Evolutionary conservation across 2,888 invertebrate species (phyloP), one percentile per base, ranked within the genome.

Genomic region (Oconnorella tubifera): DNA sequence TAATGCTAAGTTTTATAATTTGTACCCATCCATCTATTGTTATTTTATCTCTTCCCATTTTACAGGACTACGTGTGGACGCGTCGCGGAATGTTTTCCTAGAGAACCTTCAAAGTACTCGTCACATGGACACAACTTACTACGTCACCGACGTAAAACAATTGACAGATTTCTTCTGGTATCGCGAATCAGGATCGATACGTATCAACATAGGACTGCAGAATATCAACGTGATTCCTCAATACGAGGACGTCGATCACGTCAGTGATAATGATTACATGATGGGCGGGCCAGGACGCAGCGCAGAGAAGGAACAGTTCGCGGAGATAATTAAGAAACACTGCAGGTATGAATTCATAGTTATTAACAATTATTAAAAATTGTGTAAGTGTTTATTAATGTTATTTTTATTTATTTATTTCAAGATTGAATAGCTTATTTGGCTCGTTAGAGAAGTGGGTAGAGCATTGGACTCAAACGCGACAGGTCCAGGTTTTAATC

Each of bases 331-430:
- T 33, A 62, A 73, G 33, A 67, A 75, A 19, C 75, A 76, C 60
- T 80, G 80, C 77, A 78, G 78, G 80, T 79, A 51, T 40, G 19
- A n/a, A n/a, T n/a, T n/a, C n/a, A n/a, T n/a, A n/a, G n/a, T n/a
- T n/a, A n/a, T n/a, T n/a, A n/a, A n/a, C n/a, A n/a, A n/a, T n/a
- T n/a, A n/a, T n/a, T n/a, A n/a, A n/a, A n/a, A n/a, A n/a, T n/a
- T n/a, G n/a, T n/a, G n/a, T n/a, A n/a, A n/a, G n/a, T n/a, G n/a
- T n/a, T n/a, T n/a, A n/a, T n/a, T n/a, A n/a, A n/a, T n/a, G n/a
- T n/a, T n/a, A n/a, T n/a, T n/a, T n/a, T n/a, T n/a, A n/a, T n/a
- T n/a, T n/a, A n/a, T n/a, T n/a, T n/a, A n/a, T n/a, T n/a, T n/a
- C n/a, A n/a, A n/a, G n/a, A n/a, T n/a, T n/a, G n/a, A n/a, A n/a